phyloP scores from a whole-genome alignment of 1,140 invertebrate species.

The Pomacea maculata region DNA sequence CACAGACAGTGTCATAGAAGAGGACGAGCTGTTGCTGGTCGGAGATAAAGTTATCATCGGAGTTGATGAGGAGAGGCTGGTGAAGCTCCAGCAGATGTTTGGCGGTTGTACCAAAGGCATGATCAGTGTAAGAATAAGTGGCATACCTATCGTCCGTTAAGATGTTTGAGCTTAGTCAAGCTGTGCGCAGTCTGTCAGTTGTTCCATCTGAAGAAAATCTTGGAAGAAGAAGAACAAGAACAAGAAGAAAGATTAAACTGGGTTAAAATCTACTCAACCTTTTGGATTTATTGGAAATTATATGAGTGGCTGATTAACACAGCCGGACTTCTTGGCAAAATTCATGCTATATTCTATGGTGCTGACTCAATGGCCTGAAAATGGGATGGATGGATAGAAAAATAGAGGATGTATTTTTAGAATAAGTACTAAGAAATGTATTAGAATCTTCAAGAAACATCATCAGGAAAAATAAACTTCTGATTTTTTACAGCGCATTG shows the following conservation, averaged over 20 bases:
- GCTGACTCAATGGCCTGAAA: too few species aligned
- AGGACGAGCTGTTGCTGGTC: not conserved
- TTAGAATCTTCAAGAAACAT: not conserved
- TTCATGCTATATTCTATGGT: too few species aligned
- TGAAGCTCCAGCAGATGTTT: conserved; percentile 14
- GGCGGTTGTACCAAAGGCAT: conserved; percentile 13
- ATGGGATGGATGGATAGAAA: too few species aligned
- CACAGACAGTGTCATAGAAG: not conserved
- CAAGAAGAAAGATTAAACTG: too few species aligned
- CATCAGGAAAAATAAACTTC: not conserved
- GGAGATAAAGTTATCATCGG: conserved; percentile 17
- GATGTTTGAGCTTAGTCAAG: not conserved
- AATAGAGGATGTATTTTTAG: too few species aligned
- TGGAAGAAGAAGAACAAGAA: too few species aligned
- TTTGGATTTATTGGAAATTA: too few species aligned
- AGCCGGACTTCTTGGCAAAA: too few species aligned
- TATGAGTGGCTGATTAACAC: too few species aligned
- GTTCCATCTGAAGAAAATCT: too few species aligned
- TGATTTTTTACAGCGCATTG: not conserved
- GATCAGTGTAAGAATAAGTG: conserved; percentile 7
- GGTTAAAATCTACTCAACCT: too few species aligned
- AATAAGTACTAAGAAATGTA: not conserved
- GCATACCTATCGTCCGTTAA: not conserved
- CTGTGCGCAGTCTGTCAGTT: not conserved
- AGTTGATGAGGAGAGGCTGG: conserved; percentile 14